Evolutionary conservation across 2,797 vertebrate species (phyloP), one percentile per base, ranked within the genome.

Genomic region (Anisognathus igniventris): DNA sequence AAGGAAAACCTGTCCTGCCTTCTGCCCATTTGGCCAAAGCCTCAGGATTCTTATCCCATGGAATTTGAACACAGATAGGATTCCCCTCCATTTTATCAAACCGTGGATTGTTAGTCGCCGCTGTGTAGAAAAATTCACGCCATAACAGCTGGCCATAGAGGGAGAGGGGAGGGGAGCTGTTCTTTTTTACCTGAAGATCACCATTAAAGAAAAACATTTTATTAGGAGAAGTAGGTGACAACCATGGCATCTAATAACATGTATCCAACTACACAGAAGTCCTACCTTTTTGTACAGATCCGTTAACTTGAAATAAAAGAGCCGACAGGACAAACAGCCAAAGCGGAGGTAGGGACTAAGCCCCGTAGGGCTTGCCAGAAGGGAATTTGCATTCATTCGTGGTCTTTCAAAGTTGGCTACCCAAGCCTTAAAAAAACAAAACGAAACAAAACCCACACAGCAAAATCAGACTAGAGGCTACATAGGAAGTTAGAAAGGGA

Each of bases 1-100:
- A 99, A 3, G 99, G 99, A 89, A 99, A 99, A 66, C 99, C 99
- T 24, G 99, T 99, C 92, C 96, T 98, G 71, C 99, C 99, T 97
- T 99, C 99, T 21, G 99, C 99, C 99, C 99, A 99, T 96, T 99
- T 99, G 72, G 99, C 99, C 95, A 99, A 97, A 16, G 99, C 99
- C 92, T 99, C 99, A 12, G 99, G 98, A 96, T 99, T 99, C 86
- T 98, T 98, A 96, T 99, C 99, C 99, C 99, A 99, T 11, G 99
- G 99, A 93, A 99, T 99, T 97, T 99, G 98, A 88, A 99, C 98
- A 74, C 99, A 99, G 85, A 99, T 98, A 30, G 99, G 98, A 97
- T 99, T 99, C 73, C 99, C 98, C 79, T 99, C 99, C 99, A 99
- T 99, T 98, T 99, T 99, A 98, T 99, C 99, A 95, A 99, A 99